Evolutionary conservation across 2,797 vertebrate species (phyloP), one percentile per base, ranked within the genome.

Genomic region (Tympanoctomys barrerae): DNA sequence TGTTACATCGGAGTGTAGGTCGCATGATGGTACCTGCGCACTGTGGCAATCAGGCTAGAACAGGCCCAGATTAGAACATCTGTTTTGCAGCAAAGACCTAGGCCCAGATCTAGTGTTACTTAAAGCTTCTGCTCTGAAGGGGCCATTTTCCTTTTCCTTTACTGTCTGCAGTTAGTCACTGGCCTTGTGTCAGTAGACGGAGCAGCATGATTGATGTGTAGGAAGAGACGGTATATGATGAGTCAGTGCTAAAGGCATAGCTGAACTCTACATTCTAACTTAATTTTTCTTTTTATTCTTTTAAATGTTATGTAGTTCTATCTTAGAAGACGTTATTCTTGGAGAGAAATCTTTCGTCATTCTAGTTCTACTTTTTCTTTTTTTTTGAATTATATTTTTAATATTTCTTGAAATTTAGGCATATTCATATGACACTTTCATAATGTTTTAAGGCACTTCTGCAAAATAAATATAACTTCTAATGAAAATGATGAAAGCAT

Each of bases 351-450:
- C 21, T 73, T 12, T 36, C 52, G 24, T 73, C 64, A 42, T 22
- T 80, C 10, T 89, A 49, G 59, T 61, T 84, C 10, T 66, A 39
- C 31, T 77, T 75, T 79, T 12, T 64, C 14, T 62, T n/a, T 62
- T 26, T 90, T 26, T 36, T 79, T 10, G 54, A 97, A 24, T 46
- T 52, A 12, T 0, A 54, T 64, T 64, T 94, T 79, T 24, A 11
- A 9, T 52, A 64, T 95, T 82, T 94, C 21, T 88, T 86, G n/a
- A 87, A 77, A 82, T 46, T 79, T 89, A 77, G 14, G 3, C 18
- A n/a, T 83, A 39, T 9, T 73, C 36, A 39, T 11, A 73, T 68
- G 61, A 82, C 90, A 42, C 10, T 9, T 94, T 87, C 57, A 52
- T 39, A 49, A 61, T 89, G 62, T 95, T 26, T 0, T 66, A 88